Evolutionary conservation across 1,140 invertebrate genomes (phyloP).

Genomic region (Bilobella aurantiaca): DNA sequence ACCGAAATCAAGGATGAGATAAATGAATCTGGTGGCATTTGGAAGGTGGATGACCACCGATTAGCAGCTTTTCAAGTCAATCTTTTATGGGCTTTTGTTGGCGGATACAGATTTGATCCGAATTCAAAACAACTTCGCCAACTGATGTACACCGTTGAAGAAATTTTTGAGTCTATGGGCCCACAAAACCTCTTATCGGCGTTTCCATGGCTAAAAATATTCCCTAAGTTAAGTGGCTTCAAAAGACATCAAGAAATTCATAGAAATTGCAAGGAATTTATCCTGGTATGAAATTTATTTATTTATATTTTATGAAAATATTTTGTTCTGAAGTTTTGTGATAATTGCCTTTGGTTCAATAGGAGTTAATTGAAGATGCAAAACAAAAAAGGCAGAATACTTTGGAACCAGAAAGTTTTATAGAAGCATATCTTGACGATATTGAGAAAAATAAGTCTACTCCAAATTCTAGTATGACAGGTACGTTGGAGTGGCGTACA

Average conservation of each 20-base stretch:
- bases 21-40: not conserved
- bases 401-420: not conserved
- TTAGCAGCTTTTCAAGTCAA: not conserved
- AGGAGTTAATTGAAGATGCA: not conserved
- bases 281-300: too few species aligned
- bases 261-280: not conserved
- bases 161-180: not conserved
- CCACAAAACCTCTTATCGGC: not conserved
- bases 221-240: not conserved
- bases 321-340: too few species aligned
- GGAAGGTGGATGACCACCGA: not conserved
- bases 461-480: not conserved
- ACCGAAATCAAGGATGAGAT: not conserved
- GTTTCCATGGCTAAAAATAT: slow-evolving; percentile 1
- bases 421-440: slow-evolving; percentile 2
- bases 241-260: not conserved
- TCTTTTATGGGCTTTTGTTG: not conserved
- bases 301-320: too few species aligned
- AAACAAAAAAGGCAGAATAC: not conserved
- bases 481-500: too few species aligned
- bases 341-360: too few species aligned
- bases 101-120: not conserved
- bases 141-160: not conserved
- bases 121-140: not conserved
- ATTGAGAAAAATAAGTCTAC: not conserved